Evolutionary conservation across 2,888 invertebrate genomes (phyloP).

Genomic region (Euplagia quadripunctaria): DNA sequence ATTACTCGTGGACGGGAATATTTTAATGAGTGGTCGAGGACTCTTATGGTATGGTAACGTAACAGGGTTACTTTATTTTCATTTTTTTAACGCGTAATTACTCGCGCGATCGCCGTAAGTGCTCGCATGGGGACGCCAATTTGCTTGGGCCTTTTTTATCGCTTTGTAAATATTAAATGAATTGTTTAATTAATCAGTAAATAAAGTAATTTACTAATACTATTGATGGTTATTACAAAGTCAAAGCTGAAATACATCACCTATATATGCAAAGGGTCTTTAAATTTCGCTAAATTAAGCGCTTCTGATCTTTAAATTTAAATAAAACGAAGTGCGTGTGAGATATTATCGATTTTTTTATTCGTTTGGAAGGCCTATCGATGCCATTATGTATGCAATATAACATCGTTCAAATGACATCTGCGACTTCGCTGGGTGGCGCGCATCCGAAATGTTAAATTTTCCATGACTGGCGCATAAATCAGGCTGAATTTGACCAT

Average conservation of each 20-base stretch:
- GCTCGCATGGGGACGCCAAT: neutral
- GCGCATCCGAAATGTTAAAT: too few species aligned
- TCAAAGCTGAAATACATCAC: neutral
- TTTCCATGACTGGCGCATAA: too few species aligned
- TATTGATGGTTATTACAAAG: neutral
- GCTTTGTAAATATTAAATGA: neutral
- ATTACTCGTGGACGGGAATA: neutral
- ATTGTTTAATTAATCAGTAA: neutral
- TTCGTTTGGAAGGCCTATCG: too few species aligned
- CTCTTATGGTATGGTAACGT: too few species aligned
- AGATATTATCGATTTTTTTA: too few species aligned
- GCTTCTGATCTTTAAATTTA: too few species aligned
- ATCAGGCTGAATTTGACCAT: too few species aligned
- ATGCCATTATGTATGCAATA: too few species aligned
- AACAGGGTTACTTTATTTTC: neutral
- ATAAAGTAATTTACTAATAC: neutral
- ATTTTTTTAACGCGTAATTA: neutral
- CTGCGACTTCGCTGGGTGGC: too few species aligned
- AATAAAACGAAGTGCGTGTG: too few species aligned
- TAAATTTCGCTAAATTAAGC: too few species aligned
- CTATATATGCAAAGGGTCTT: neutral
- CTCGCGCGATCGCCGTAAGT: neutral
- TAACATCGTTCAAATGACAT: too few species aligned
- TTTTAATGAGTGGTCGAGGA: neutral
- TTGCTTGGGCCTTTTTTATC: neutral